A percentile compares a stretch with the other conserved stretches of the same genome.
phyloP scores from a whole-genome alignment of 2,888 invertebrate species.

The Ormyrus labotus region DNA sequence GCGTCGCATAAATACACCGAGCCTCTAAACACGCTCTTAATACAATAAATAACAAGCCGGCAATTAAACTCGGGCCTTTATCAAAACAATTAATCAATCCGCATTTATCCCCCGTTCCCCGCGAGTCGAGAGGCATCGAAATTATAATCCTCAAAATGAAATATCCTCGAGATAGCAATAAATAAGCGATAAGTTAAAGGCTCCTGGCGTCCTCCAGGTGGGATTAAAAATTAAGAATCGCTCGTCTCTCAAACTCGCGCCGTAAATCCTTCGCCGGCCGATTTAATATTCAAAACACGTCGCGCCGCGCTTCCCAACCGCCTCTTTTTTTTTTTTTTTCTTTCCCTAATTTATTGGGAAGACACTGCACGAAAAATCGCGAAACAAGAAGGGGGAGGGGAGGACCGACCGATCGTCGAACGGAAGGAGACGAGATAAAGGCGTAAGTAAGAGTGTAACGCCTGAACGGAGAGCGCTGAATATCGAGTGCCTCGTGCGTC shows the following conservation, averaged over 20 bases:
- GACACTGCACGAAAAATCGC: constrained; percentile 30
- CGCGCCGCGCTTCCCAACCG: constrained; percentile 9
- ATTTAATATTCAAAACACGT: constrained; percentile 44
- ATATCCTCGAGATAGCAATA: constrained; percentile 11
- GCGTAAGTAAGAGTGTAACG: constrained; percentile 18
- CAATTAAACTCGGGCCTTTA: neutral
- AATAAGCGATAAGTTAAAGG: constrained; percentile 34
- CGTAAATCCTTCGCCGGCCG: constrained; percentile 37
- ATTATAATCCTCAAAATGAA: constrained; percentile 1
- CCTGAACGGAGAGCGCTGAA: constrained; percentile 49
- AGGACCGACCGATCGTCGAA: neutral
- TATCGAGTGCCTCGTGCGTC: constrained; percentile 43
- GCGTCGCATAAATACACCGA: too few relatives aligned
- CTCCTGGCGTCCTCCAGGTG: constrained; percentile 6
- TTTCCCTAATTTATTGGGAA: constrained; percentile 45
- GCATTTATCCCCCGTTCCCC: too few relatives aligned
- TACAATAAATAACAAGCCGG: too few relatives aligned
- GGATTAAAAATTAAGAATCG: constrained; percentile 27
- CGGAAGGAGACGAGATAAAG: constrained; percentile 14
- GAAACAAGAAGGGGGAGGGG: constrained; percentile 29
- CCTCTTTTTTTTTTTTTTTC: constrained; percentile 14
- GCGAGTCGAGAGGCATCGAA: neutral
- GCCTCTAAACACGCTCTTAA: too few relatives aligned
- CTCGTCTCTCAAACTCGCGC: constrained; percentile 18
- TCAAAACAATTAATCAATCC: constrained; percentile 11